Conservation (phyloP, 2,113 vertebrate species). For the Hylia prasina region DNA sequence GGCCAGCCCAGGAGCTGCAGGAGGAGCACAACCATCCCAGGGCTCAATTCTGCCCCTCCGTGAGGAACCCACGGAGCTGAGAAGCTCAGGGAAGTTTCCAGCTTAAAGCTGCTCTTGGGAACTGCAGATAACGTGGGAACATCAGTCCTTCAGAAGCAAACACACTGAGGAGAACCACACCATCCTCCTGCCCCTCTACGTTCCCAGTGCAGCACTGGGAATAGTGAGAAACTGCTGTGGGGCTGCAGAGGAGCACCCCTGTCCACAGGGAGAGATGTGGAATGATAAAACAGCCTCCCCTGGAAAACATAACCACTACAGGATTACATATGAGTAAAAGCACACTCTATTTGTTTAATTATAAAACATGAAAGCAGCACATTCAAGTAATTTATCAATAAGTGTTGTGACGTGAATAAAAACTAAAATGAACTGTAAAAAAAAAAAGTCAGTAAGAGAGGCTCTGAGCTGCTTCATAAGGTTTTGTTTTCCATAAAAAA, state of each 20-base stretch:
- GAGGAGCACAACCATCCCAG: neutral
- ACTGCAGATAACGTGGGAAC: neutral
- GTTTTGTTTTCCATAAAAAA: neutral
- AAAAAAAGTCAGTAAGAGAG: neutral
- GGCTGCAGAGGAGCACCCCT: neutral
- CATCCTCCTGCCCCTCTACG: neutral
- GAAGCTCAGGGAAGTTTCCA: neutral
- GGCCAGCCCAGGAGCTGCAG: neutral
- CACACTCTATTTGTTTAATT: neutral
- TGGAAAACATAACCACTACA: rapidly evolving
- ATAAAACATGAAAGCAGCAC: neutral
- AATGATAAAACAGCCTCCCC: neutral
- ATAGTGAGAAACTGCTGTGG: neutral
- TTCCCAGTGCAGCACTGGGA: rapidly evolving
- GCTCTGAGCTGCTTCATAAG: neutral
- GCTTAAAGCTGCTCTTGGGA: neutral
- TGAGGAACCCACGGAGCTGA: neutral
- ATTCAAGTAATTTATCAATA: neutral
- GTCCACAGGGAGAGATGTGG: neutral
- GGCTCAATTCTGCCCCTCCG: neutral
- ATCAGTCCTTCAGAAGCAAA: neutral
- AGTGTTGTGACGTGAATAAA: neutral
- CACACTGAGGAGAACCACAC: neutral
- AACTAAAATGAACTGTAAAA: neutral
- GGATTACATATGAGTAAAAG: neutral